Base-by-base conservation (phyloP, 2,113 vertebrate genomes). In the Pangasianodon hypophthalmus region DNA sequence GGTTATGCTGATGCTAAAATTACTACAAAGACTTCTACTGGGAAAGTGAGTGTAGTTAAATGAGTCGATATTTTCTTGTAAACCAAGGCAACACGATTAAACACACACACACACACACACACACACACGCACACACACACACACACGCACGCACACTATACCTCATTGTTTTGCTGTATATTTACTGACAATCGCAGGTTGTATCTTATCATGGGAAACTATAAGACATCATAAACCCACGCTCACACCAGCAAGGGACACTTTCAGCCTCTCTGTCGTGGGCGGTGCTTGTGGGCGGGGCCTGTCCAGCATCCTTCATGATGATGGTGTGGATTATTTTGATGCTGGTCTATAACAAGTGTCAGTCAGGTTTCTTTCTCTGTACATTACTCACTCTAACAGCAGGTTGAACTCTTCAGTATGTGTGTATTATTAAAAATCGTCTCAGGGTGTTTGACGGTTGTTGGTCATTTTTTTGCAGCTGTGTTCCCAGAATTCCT, bases 51-150 rank as follows among this genome's bases (percentile, higher is more conserved):
- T 41, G n/a, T 4, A 44, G 32, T 32, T 46, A 50, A 80, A 58
- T 48, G 54, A 87, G 73, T 79, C 11, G 41, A 24, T n/a, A 50
- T 37, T n/a, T 62, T 46, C 73, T 79, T 62, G 54, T 60, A 79
- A 79, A 46, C 73, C 19, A 24, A 21, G 19, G 41, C 73, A 73
- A 73, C 16, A 58, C 6, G 10, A 50, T 71, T 32, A 86, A 54
- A 62, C 50, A 77, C 24, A 77, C 52, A 77, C 52, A 75, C 75
- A 50, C 44, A 50, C 58, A 64, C 56, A 50, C 73, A 87, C 44
- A 41, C 88, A 85, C 92, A 92, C 88, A 60, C 48, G 58, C 67
- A 87, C 69, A 75, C 48, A 54, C 52, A 58, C 50, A 56, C 69
- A 75, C 67, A 75, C 85, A 86, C 50, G 19, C 86, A 85, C 92